A percentile compares a stretch with the other conserved stretches of the same genome.
These are phyloP conservation scores for Hippocampus barbouri DNA, from an alignment of 2,113 vertebrate genomes.

Conservation along the genomic window DNA sequence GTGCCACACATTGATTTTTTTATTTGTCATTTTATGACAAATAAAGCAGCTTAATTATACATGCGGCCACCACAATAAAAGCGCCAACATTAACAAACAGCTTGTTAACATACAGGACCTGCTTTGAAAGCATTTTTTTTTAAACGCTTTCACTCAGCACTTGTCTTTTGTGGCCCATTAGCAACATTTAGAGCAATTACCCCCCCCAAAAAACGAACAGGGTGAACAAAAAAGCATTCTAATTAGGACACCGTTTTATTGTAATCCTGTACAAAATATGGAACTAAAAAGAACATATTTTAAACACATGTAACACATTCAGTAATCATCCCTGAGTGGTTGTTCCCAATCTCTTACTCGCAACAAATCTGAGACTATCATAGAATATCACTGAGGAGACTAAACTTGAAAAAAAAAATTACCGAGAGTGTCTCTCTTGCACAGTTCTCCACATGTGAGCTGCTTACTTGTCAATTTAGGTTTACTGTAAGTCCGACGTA, in stretches of 20 bases:
- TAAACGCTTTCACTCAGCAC: slow-evolving; percentile 60
- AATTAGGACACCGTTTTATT: not conserved
- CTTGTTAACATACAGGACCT: slow-evolving; percentile 71
- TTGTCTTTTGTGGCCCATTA: slow-evolving; percentile 59
- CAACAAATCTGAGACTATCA: no score
- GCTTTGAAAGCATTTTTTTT: slow-evolving; percentile 65
- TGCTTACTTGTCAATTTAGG: no score
- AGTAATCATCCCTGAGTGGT: not conserved
- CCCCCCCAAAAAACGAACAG: slow-evolving; percentile 40
- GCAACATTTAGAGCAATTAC: slow-evolving; percentile 50
- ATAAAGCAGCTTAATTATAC: slow-evolving; percentile 76
- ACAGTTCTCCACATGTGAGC: no score
- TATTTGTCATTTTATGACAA: slow-evolving; percentile 66
- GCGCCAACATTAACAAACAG: slow-evolving; percentile 64
- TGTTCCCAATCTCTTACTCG: no score
- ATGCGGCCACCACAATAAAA: slow-evolving; percentile 68
- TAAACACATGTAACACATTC: no score
- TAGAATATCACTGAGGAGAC: no score
- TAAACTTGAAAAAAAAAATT: no score
- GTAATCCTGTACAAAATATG: not conserved
- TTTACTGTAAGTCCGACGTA: no score
- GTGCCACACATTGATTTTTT: slow-evolving; percentile 44
- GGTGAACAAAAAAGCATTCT: slow-evolving; percentile 7
- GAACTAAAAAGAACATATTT: not conserved
- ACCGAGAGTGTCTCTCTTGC: no score